Base-by-base conservation (phyloP, 1,140 invertebrate species). In the Adoxophyes honmai region DNA sequence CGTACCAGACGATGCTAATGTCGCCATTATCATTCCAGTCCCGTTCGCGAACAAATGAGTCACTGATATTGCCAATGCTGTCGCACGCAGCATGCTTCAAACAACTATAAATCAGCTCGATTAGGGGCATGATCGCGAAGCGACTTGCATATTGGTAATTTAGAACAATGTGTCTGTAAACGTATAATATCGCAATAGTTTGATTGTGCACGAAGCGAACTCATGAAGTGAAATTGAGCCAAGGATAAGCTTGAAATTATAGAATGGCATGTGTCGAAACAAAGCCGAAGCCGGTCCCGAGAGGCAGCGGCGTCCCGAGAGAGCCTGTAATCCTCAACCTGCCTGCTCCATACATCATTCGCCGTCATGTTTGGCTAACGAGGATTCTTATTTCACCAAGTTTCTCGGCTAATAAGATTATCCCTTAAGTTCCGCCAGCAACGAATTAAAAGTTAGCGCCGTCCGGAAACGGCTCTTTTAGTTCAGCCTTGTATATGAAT, bases 31-130 rank as follows among this genome's bases (percentile, higher is more conserved):
- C 16, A 44, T 44, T 44, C 39, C 16, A 44, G 10, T 28, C 21
- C 15, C 39, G 38, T 5, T 21, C 8, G 16, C 4, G 15, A 15
- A 6, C 4, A 16, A 15, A 6, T 44, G 39, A 44, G n/a, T 44
- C 39, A 44, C 39, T 16, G 21, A 44, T 39, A 44, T 44, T 44
- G 18, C 16, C 39, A 44, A 44, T 28, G 18, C 39, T 15, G 39
- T 44, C 39, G 18, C 39, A 28, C 21, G 21, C 21, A 28, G 21
- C 21, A 28, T 28, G 21, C 21, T 28, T 28, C 21, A 28, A 28
- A 28, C 21, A 6, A 28, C 21, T 28, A 28, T 28, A 28, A 28
- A 28, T 28, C 21, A 28, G 21, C 21, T 28, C 21, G 21, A 28
- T 28, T 28, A 28, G 21, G 21, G 21, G 21, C 21, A 28, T 28